Evolutionary conservation across 1,140 invertebrate species (phyloP).

Genomic region (Mercenaria mercenaria): DNA sequence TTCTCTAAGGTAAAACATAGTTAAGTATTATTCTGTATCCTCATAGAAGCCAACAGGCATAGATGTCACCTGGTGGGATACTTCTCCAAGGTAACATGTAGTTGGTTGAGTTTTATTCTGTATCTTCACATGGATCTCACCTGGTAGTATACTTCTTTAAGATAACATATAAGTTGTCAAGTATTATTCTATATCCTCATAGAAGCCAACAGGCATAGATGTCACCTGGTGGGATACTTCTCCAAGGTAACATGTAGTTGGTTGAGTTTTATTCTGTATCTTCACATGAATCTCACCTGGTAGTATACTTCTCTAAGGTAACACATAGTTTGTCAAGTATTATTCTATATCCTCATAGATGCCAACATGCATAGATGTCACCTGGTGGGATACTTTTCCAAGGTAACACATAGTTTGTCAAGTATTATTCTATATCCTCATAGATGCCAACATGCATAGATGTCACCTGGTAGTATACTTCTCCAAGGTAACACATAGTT

Average conservation of each 20-base stretch:
- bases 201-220: slow-evolving; percentile 97
- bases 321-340: too few species aligned
- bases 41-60: slow-evolving; percentile 97
- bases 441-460: too few species aligned
- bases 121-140: too few species aligned
- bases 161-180: too few species aligned
- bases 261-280: background rate
- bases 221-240: slow-evolving; percentile 99
- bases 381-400: slow-evolving; percentile 99
- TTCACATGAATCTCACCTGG: too few species aligned
- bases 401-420: too few species aligned
- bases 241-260: slow-evolving; percentile 89
- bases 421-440: too few species aligned
- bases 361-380: slow-evolving; percentile 97
- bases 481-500: too few species aligned
- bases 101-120: background rate
- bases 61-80: slow-evolving; percentile 99
- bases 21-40: slow-evolving; percentile 98
- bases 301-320: too few species aligned
- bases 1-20: too few species aligned
- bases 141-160: too few species aligned
- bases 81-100: slow-evolving; percentile 92
- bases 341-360: slow-evolving; percentile 98
- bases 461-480: too few species aligned
- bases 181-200: slow-evolving; percentile 98